Evolutionary conservation across 1,140 invertebrate genomes (phyloP), one percentile per base, ranked within the genome.

Genomic region (Sesamia nonagrioides): DNA sequence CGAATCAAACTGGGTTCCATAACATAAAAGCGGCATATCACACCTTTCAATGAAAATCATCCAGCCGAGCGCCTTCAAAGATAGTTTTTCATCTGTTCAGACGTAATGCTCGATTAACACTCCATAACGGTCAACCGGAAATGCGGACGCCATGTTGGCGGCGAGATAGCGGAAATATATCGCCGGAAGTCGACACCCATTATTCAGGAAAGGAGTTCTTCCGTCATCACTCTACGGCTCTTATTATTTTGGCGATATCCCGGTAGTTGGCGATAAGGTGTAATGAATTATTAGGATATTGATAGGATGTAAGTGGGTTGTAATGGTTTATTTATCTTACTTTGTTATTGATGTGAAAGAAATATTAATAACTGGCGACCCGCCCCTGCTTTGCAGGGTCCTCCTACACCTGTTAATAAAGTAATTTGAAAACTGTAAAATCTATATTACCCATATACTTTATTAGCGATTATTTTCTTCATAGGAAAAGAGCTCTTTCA

Each of bases 161-260:
- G 79, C 81, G 87, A 91, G 93, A 94, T 94, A 94, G 90, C 89
- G 93, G 91, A 94, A 94, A 94, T 93, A 94, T 93, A 94, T 93
- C 91, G 85, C 91, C 89, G 91, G 92, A 92, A 91, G 90, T 89
- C 69, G 86, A 84, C 79, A 78, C 83, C 91, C 91, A 94, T 94
- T 94, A 94, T 92, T 94, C 91, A 93, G 91, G 86, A 90, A 92
- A 89, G 88, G 87, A 88, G 84, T 73, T 81, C 83, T 94, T 93
- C 90, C 91, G 89, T 91, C 88, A 89, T 90, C 91, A 91, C 86
- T 89, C 88, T 88, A 89, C 89, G 80, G 88, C 86, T 88, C 86
- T 92, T 91, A 92, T 92, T 75, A 75, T 75, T 75, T 91, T 86
- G 61, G 40, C 58, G 63, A 78, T 75, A 71, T 42, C 61, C 60